A percentile compares a stretch with the other conserved stretches of the same genome.
Evolutionary conservation across 2,113 vertebrate genomes (phyloP).

Genomic region (Regulus satrapa): DNA sequence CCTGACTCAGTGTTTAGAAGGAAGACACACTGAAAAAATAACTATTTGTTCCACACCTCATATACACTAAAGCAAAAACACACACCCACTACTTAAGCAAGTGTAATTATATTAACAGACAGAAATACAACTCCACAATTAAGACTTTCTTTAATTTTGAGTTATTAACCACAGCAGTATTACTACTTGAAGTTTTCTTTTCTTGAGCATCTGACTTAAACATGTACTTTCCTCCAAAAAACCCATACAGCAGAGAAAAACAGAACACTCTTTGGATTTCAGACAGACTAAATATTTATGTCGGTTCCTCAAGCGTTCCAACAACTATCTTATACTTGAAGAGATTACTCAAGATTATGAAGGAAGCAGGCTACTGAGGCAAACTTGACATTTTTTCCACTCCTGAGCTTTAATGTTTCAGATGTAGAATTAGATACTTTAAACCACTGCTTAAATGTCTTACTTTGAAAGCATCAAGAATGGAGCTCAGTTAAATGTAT

Average conservation of each 20-base stretch:
- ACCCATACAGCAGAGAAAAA: background rate
- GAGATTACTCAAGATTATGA: background rate
- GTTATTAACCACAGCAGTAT: background rate
- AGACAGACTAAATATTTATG: conserved; percentile 18
- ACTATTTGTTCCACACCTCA: background rate
- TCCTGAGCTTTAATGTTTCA: background rate
- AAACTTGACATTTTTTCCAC: background rate
- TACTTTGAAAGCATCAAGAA: background rate
- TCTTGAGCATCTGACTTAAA: background rate
- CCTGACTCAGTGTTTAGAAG: background rate
- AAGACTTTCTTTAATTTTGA: background rate
- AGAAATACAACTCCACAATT: background rate
- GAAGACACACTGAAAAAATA: background rate
- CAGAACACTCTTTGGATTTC: background rate
- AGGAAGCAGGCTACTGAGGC: background rate
- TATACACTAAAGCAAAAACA: background rate
- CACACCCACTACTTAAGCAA: background rate
- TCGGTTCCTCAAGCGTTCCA: background rate
- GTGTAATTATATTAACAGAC: background rate
- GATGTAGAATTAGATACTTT: background rate
- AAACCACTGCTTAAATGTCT: background rate
- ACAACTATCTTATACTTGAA: background rate
- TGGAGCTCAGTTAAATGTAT: background rate
- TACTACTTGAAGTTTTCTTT: background rate
- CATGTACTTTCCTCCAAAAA: background rate